These are phyloP conservation scores for Cenopis cana DNA, from an alignment of 2,888 invertebrate species.

Conservation along the genomic window DNA sequence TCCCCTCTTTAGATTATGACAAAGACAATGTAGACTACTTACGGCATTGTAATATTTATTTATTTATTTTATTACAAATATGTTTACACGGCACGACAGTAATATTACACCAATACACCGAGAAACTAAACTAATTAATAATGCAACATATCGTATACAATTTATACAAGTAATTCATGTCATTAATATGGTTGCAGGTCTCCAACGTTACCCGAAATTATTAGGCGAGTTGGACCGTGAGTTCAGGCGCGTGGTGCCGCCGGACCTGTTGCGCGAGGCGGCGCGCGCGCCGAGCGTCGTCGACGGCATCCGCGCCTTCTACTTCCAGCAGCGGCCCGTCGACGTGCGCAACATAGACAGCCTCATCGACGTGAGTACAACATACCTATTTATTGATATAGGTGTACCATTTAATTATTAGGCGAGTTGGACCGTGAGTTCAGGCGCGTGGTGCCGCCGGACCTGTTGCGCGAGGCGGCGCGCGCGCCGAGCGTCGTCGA, in stretches of 20 bases:
- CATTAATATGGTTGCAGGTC: conserved; percentile 65
- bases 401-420: too few species aligned
- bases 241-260: conserved; percentile 85
- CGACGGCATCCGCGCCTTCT: conserved; percentile 83
- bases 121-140: too few species aligned
- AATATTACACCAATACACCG: too few species aligned
- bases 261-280: conserved; percentile 75
- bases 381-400: too few species aligned
- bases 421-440: conserved; percentile 84
- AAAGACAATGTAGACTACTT: too few species aligned
- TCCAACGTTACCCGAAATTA: conserved; percentile 85
- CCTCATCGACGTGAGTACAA: conserved; percentile 80
- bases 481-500: conserved; percentile 67
- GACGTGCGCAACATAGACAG: conserved; percentile 83
- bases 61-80: too few species aligned
- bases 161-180: too few species aligned
- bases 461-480: conserved; percentile 71
- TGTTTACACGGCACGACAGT: too few species aligned
- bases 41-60: too few species aligned
- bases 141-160: too few species aligned
- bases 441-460: conserved; percentile 84
- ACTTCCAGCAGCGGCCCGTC: conserved; percentile 84
- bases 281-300: conserved; percentile 63
- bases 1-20: too few species aligned
- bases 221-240: conserved; percentile 83